Conservation (phyloP, 2,113 vertebrate species). For the Microcebus tavaratra region DNA sequence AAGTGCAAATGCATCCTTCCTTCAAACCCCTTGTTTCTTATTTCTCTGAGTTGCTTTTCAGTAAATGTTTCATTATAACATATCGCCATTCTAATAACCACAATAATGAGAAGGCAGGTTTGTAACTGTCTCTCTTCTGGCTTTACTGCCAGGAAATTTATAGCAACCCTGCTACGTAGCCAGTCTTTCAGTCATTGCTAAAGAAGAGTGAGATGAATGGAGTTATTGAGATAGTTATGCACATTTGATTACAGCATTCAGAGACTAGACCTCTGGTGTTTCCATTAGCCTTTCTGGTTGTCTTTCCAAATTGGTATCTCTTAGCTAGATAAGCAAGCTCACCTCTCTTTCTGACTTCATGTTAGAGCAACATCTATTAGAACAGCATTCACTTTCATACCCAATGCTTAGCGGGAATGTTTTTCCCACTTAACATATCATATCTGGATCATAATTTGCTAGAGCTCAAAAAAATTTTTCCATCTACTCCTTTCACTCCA, state of each 20-base stretch:
- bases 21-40: neutral
- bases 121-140: neutral
- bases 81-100: neutral
- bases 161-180: neutral
- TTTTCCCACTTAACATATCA: neutral
- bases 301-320: neutral
- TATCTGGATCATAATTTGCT: neutral
- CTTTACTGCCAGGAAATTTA: neutral
- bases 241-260: neutral
- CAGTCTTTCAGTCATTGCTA: neutral
- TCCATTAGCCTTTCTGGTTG: neutral
- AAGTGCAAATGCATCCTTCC: neutral
- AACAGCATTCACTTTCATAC: neutral
- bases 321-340: neutral
- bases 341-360: neutral
- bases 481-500: neutral
- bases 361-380: neutral
- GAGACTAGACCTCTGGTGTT: neutral
- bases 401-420: neutral
- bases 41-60: neutral
- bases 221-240: neutral
- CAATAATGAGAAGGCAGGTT: neutral
- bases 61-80: neutral
- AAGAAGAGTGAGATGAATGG: neutral
- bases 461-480: neutral